Percentiles rank a stretch among this genome's conserved stretches.
phyloP scores from a whole-genome alignment of 1,140 invertebrate genomes.

The Drosophila trapezifrons region DNA sequence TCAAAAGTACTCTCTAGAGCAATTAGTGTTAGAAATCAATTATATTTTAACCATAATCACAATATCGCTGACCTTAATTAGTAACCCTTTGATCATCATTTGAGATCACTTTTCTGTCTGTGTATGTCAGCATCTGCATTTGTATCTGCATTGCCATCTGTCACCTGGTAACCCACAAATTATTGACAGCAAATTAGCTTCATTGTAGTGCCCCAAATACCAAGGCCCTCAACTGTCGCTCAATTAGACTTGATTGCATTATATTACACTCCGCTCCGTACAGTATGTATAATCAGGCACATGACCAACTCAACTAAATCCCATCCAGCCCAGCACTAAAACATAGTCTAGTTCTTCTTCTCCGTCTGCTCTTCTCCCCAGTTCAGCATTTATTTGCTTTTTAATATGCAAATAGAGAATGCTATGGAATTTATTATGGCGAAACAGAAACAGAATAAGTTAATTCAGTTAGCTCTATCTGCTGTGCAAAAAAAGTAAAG shows the following conservation, averaged over 20 bases:
- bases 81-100: not conserved
- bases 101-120: not conserved
- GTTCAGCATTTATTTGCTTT: conserved; percentile 63
- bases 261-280: conserved; percentile 11
- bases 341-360: conserved; percentile 27
- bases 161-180: conserved; percentile 75
- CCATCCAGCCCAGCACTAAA: conserved; percentile 19
- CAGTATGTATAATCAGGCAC: conserved; percentile 19
- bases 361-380: conserved; percentile 17
- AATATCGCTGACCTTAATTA: not conserved
- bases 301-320: conserved; percentile 40
- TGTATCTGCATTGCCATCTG: conserved; percentile 38
- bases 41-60: not conserved
- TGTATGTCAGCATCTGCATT: conserved; percentile 28
- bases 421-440: conserved; percentile 75
- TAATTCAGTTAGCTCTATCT: conserved; percentile 60
- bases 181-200: conserved; percentile 53
- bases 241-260: conserved; percentile 50
- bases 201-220: conserved; percentile 44
- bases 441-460: conserved; percentile 54
- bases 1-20: not conserved
- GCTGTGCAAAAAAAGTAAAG: conserved; percentile 45
- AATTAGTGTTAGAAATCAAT: not conserved
- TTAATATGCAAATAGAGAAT: conserved; percentile 79
- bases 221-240: conserved; percentile 21